A percentile compares a stretch with the other conserved stretches of the same genome.
phyloP scores from a whole-genome alignment of 2,888 invertebrate genomes.

The Drosophila robusta region DNA sequence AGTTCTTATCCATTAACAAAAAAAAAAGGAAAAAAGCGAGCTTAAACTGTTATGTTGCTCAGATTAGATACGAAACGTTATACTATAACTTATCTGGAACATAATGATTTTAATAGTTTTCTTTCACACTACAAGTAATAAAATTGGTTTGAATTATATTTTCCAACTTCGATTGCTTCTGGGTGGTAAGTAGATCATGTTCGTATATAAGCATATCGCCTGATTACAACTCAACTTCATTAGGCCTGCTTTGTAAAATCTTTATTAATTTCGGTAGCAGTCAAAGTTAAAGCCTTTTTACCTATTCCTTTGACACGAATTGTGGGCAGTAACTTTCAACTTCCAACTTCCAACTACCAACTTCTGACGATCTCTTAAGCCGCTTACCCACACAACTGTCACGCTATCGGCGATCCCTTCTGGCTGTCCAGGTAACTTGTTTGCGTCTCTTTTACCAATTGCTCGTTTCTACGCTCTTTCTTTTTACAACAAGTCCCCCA shows the following conservation, averaged over 20 bases:
- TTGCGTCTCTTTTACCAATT: conserved; percentile 65
- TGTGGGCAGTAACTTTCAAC: conserved; percentile 15
- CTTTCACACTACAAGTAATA: background rate
- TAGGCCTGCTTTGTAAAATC: conserved; percentile 48
- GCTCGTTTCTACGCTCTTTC: conserved; percentile 58
- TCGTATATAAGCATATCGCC: conserved; percentile 36
- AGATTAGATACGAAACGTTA: conserved; percentile 9
- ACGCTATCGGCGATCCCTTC: conserved; percentile 44
- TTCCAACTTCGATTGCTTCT: conserved; percentile 23
- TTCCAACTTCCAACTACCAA: conserved; percentile 16
- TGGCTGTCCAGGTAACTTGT: conserved; percentile 58
- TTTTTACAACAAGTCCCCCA: conserved; percentile 47
- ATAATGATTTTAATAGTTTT: conserved; percentile 2
- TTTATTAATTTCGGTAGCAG: conserved; percentile 68
- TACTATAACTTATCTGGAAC: background rate
- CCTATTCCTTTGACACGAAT: conserved; percentile 29
- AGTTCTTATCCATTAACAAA: conserved; percentile 28
- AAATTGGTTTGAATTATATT: background rate
- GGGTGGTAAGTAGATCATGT: conserved; percentile 55
- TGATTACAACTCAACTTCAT: conserved; percentile 63
- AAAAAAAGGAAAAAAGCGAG: conserved; percentile 13
- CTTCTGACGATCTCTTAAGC: conserved; percentile 61
- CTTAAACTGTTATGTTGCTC: conserved; percentile 14
- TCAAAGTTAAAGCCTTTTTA: conserved; percentile 16
- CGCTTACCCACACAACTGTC: conserved; percentile 76